phyloP scores from a whole-genome alignment of 2,113 vertebrate genomes.

The Fregata magnificens region DNA sequence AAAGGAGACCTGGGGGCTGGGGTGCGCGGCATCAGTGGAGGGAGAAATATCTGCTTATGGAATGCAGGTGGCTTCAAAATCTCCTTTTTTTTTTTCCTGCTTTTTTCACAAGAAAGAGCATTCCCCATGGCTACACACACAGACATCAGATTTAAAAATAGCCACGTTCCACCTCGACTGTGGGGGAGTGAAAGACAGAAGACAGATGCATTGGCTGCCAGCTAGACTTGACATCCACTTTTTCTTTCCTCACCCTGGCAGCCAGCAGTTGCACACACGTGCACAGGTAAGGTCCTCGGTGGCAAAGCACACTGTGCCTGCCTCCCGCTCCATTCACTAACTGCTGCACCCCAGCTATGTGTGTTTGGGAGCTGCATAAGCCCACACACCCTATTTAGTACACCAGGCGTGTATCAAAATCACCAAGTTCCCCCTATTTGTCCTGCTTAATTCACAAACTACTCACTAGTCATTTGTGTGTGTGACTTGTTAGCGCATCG shows the following conservation, averaged over 20 bases:
- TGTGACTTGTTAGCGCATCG: background rate
- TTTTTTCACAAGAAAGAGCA: background rate
- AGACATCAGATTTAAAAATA: constrained; percentile 60
- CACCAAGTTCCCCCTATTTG: background rate
- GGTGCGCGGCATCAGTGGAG: background rate
- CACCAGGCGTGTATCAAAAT: background rate
- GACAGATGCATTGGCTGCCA: constrained; percentile 62
- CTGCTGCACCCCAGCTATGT: background rate
- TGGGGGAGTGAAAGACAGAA: constrained; percentile 60
- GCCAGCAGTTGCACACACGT: background rate
- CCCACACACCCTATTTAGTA: background rate
- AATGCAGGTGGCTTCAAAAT: background rate
- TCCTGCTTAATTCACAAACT: background rate
- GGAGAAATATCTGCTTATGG: background rate
- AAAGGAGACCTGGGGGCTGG: background rate
- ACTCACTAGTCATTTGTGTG: background rate
- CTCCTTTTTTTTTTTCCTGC: background rate
- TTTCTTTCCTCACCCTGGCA: constrained; percentile 43
- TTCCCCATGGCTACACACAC: constrained; percentile 34
- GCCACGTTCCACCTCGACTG: constrained; percentile 35
- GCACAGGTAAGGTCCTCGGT: background rate
- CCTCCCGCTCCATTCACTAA: background rate
- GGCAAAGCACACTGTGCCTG: background rate
- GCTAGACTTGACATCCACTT: constrained; percentile 50
- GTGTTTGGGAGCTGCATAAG: background rate